phyloP scores from a whole-genome alignment of 2,797 vertebrate species.

The Neomorphus geoffroyi region DNA sequence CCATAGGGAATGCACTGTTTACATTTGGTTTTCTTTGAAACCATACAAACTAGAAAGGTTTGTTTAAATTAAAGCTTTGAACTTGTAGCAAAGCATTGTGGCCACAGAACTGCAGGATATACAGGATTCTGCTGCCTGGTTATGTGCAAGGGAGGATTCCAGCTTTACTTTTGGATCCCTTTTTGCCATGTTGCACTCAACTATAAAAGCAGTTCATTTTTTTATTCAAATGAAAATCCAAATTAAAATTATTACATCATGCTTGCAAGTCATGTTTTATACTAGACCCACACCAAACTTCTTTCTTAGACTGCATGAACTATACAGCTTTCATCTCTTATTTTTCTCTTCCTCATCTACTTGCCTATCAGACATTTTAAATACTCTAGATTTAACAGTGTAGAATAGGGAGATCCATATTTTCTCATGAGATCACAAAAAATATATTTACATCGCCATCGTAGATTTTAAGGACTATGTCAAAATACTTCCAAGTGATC shows the following conservation, averaged over 20 bases:
- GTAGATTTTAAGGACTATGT: not conserved
- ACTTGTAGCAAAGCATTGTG: not conserved
- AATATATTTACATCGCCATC: not conserved
- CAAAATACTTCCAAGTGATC: not conserved
- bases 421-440: not conserved
- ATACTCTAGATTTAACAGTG: not conserved
- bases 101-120: not conserved
- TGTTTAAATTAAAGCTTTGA: slow-evolving; percentile 46
- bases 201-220: not conserved
- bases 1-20: not conserved
- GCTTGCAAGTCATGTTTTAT: not conserved
- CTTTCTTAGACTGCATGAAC: not conserved
- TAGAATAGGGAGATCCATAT: not conserved
- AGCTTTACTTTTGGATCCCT: not conserved
- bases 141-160: not conserved
- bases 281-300: not conserved
- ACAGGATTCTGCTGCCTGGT: not conserved
- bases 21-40: slow-evolving; percentile 30
- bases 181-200: not conserved
- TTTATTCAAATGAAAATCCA: not conserved
- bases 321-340: not conserved
- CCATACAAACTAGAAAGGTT: slow-evolving; percentile 8
- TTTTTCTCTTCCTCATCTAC: not conserved
- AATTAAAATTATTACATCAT: not conserved
- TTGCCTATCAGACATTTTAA: not conserved